Base-by-base conservation (phyloP, 2,888 invertebrate species). In the Arrhopalites spinosus region DNA sequence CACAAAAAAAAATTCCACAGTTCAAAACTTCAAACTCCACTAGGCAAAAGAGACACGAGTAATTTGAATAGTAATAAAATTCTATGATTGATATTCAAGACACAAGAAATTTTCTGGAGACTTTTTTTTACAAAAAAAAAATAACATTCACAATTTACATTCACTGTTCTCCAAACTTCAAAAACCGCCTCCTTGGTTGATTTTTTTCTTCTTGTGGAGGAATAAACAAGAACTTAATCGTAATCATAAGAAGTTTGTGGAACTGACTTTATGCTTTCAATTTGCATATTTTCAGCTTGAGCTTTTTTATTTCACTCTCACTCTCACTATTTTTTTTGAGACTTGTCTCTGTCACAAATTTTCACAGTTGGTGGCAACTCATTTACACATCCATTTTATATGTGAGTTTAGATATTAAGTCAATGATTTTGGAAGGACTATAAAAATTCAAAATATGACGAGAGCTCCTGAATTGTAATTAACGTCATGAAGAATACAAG, bases 361-460 rank as follows among this genome's bases (percentile, higher is more conserved):
- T 63, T 63, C 63, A 63, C 63, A 63, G 63, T 29, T 63, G 63
- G 63, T n/a, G n/a, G n/a, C n/a, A n/a, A n/a, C n/a, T n/a, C n/a
- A n/a, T n/a, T n/a, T n/a, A n/a, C n/a, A 36, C 36, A 36, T 11
- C 36, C 36, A 36, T 36, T 36, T 36, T 7, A 11, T 11, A 36
- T n/a, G n/a, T n/a, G n/a, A n/a, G n/a, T n/a, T n/a, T n/a, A n/a
- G n/a, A n/a, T n/a, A n/a, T n/a, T n/a, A n/a, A n/a, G n/a, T n/a
- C n/a, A n/a, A n/a, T n/a, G n/a, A n/a, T n/a, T n/a, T n/a, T n/a
- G n/a, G n/a, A n/a, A n/a, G n/a, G n/a, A n/a, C n/a, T n/a, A n/a
- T n/a, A n/a, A n/a, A n/a, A n/a, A n/a, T n/a, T n/a, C n/a, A n/a
- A n/a, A n/a, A n/a, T n/a, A n/a, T n/a, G n/a, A n/a, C n/a, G n/a